A percentile compares a stretch with the other conserved stretches of the same genome.
These are phyloP conservation scores for Semotilus atromaculatus DNA, from an alignment of 2,797 vertebrate genomes.

Conservation along the genomic window DNA sequence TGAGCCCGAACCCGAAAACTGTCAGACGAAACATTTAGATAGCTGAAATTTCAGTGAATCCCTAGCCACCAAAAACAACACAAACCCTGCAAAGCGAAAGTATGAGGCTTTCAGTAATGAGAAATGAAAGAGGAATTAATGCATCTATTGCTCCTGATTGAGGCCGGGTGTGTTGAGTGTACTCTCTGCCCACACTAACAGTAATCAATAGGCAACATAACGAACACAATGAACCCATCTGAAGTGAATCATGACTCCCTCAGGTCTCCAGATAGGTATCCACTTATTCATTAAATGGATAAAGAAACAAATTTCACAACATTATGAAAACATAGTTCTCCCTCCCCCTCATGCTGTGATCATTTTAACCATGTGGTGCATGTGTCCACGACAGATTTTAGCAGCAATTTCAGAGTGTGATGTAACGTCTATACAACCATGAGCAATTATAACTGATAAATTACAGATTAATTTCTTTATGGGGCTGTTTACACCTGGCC, in stretches of 20 bases:
- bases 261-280: background rate
- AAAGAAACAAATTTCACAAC: conserved; percentile 21
- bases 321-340: conserved; percentile 30
- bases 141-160: conserved; percentile 10
- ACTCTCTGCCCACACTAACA: conserved; percentile 47
- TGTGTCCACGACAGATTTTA: background rate
- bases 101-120: conserved; percentile 1
- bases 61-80: background rate
- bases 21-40: too few species aligned
- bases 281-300: conserved; percentile 47
- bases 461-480: background rate
- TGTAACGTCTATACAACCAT: background rate
- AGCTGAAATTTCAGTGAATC: too few species aligned
- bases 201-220: conserved; percentile 55
- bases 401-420: background rate
- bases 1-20: too few species aligned
- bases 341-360: background rate
- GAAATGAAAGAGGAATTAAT: conserved; percentile 28
- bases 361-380: background rate
- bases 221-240: conserved; percentile 36
- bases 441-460: background rate
- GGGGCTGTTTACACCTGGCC: too few species aligned
- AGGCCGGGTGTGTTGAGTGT: conserved; percentile 7
- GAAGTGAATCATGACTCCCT: conserved; percentile 41
- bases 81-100: background rate